Percentiles rank a stretch among this genome's conserved stretches.
phyloP scores from a whole-genome alignment of 2,888 invertebrate species.

The Thymelicus acteon region DNA sequence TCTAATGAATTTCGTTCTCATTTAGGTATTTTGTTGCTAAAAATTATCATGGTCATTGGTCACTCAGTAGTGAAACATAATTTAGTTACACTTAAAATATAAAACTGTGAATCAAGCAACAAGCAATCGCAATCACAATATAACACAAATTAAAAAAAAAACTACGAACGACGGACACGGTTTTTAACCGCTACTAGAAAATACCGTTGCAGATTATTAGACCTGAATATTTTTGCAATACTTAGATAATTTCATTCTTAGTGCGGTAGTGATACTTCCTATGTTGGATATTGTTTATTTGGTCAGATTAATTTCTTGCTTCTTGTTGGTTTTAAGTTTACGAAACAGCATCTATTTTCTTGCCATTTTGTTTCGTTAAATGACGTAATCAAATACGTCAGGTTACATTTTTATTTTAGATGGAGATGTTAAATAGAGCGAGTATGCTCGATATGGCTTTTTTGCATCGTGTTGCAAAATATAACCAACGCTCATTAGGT shows the following conservation, averaged over 20 bases:
- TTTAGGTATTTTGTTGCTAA: too few species aligned
- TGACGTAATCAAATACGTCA: not conserved
- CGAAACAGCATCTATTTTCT: not conserved
- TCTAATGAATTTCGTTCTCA: too few species aligned
- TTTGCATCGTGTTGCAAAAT: not conserved
- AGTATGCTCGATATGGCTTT: not conserved
- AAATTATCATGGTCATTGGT: too few species aligned
- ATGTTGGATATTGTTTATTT: not conserved
- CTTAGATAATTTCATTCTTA: constrained; percentile 4
- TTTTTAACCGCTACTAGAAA: not conserved
- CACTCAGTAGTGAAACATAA: too few species aligned
- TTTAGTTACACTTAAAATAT: too few species aligned
- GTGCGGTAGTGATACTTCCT: not conserved
- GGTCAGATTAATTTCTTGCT: not conserved
- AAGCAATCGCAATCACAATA: not conserved
- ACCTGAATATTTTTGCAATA: constrained; percentile 2
- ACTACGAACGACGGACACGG: not conserved
- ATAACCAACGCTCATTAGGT: not conserved
- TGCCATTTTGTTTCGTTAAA: not conserved
- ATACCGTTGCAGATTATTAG: not conserved
- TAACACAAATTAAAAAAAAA: not conserved
- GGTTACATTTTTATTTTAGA: not conserved
- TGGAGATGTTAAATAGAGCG: not conserved
- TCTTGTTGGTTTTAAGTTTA: not conserved
- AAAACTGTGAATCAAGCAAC: not conserved